A percentile compares a stretch with the other conserved stretches of the same genome.
Conservation (phyloP, 2,888 invertebrate genomes). For the Steinernema scapterisci region DNA sequence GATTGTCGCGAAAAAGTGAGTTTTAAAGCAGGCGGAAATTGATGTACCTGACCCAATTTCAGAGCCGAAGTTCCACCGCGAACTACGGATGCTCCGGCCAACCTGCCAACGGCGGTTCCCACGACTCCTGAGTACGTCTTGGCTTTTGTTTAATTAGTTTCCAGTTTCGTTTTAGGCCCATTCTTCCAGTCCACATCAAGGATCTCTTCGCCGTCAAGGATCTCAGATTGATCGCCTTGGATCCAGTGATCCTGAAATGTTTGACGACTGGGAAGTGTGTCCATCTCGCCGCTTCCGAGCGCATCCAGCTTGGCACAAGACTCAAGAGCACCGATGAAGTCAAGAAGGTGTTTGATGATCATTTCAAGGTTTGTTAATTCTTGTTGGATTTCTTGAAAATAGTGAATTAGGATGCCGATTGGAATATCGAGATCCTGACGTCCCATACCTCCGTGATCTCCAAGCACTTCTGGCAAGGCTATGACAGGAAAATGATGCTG, state of each 20-base stretch:
- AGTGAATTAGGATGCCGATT: neutral
- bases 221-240: constrained; percentile 3
- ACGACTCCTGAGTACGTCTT: too few species aligned
- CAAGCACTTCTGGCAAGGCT: constrained; percentile 18
- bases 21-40: too few species aligned
- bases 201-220: constrained; percentile 28
- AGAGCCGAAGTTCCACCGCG: too few species aligned
- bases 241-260: constrained; percentile 17
- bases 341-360: neutral
- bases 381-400: neutral
- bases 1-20: too few species aligned
- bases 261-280: neutral
- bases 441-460: neutral
- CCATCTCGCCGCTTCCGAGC: neutral
- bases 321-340: neutral
- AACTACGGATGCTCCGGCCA: too few species aligned
- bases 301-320: neutral
- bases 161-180: neutral
- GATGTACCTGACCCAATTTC: too few species aligned
- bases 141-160: too few species aligned
- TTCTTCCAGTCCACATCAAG: neutral
- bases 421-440: neutral
- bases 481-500: neutral
- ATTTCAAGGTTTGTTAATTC: neutral
- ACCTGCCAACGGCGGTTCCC: too few species aligned